Conservation (phyloP, 2,888 invertebrate species). For the Scaptomyza polygonia region DNA sequence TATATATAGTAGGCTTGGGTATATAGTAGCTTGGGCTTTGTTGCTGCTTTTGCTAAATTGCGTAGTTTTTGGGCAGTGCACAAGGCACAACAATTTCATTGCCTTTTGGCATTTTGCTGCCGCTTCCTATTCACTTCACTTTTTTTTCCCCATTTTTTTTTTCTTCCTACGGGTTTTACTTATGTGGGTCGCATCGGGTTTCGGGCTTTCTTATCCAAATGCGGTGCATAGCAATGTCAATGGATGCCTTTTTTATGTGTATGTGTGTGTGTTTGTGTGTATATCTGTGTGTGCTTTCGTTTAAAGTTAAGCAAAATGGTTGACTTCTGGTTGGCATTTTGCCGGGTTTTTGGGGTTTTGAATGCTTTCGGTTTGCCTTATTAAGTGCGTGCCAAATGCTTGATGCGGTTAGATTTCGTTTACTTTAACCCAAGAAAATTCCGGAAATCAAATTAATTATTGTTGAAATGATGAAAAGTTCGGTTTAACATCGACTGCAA, state of each 20-base stretch:
- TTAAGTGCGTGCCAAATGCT: constrained; percentile 65
- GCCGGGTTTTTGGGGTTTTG: constrained; percentile 66
- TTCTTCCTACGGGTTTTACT: constrained; percentile 23
- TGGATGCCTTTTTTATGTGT: constrained; percentile 14
- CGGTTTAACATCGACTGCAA: background rate
- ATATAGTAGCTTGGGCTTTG: constrained; percentile 41
- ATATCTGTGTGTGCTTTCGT: constrained; percentile 36
- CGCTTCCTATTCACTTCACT: constrained; percentile 21
- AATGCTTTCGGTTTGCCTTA: constrained; percentile 45
- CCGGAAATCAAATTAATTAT: constrained; percentile 26
- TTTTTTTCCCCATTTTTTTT: constrained; percentile 9
- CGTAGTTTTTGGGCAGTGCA: constrained; percentile 60
- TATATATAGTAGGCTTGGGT: constrained; percentile 28
- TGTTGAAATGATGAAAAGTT: constrained; percentile 8
- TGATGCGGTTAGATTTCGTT: constrained; percentile 40
- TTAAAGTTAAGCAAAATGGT: constrained; percentile 57
- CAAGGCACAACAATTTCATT: constrained; percentile 47
- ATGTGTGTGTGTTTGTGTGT: constrained; percentile 8
- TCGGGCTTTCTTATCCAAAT: constrained; percentile 38
- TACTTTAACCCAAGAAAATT: constrained; percentile 39
- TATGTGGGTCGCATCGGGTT: constrained; percentile 56
- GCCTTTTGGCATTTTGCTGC: constrained; percentile 41
- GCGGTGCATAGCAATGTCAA: constrained; percentile 69
- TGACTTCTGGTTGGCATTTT: constrained; percentile 8
- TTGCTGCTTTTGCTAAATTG: constrained; percentile 49